Evolutionary conservation across 2,888 invertebrate species (phyloP), one percentile per base, ranked within the genome.

Genomic region (Lampropteryx suffumata): DNA sequence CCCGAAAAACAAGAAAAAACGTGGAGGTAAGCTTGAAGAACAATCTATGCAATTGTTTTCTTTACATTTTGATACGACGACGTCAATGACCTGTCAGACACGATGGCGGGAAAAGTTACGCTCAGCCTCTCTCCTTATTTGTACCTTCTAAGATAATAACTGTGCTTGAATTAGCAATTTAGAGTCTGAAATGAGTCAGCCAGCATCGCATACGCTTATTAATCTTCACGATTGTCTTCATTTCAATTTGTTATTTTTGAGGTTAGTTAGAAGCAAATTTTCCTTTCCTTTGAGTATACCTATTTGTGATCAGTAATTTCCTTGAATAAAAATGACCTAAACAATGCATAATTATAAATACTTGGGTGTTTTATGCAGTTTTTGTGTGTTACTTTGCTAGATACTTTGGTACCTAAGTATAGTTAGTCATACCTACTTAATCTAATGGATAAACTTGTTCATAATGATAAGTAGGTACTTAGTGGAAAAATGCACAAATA

Each of bases 61-160:
- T 84, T 87, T 86, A 75, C 81, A 73, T 80, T 79, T 81, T 69
- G 65, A 67, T 67, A 35, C 79, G 76, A 88, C 79, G 76, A 89
- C 82, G 89, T 88, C 89, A 89, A 83, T 88, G 89, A 88, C 87
- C 89, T 89, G 87, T 88, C 89, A 89, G 85, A 82, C 67, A 73
- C 72, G 72, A 88, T 89, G 89, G 90, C 90, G 89, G 89, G 89
- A 90, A 90, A 87, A 35, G 21, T 11, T 37, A 50, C 21, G 48
- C 42, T 36, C 24, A 65, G 59, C 44, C 55, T 57, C 55, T 64
- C 46, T 59, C 62, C 49, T 40, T 55, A 59, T 54, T 64, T 69
- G 62, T 59, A 59, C 55, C 54, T 69, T 56, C 69, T 67, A 62
- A 50, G 50, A 46, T 52, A 40, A 14, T 65, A 64, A 61, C 59